These are phyloP conservation scores for Choreutis nemorana DNA, from an alignment of 2,888 invertebrate species.

Conservation along the genomic window DNA sequence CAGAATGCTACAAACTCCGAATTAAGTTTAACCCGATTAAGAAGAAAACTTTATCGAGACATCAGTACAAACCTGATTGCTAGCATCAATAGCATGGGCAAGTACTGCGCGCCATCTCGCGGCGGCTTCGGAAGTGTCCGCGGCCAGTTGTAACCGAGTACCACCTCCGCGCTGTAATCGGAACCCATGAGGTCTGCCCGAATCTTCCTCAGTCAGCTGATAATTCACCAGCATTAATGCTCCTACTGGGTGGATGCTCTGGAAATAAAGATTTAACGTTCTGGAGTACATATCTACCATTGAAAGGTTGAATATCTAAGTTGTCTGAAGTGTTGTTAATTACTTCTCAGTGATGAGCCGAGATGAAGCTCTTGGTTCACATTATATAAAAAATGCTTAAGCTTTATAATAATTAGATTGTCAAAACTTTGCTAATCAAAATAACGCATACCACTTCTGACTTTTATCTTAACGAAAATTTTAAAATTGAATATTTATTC, in stretches of 20 bases:
- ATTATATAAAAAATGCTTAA: background rate
- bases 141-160: slow-evolving; percentile 79
- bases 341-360: background rate
- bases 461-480: too few relatives aligned
- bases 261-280: slow-evolving; percentile 12
- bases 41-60: background rate
- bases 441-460: too few relatives aligned
- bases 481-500: background rate
- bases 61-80: slow-evolving; percentile 64
- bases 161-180: slow-evolving; percentile 75
- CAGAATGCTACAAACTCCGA: background rate
- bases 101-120: slow-evolving; percentile 81
- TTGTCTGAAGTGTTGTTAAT: background rate
- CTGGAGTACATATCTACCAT: background rate
- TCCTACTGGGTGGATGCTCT: slow-evolving; percentile 90
- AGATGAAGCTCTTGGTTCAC: background rate
- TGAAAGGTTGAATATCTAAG: background rate
- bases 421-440: background rate
- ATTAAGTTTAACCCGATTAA: background rate
- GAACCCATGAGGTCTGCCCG: slow-evolving; percentile 74
- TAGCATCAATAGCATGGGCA: slow-evolving; percentile 79
- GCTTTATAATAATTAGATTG: background rate
- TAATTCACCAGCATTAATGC: slow-evolving; percentile 88
- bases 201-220: slow-evolving; percentile 72
- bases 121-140: slow-evolving; percentile 76